phyloP scores from a whole-genome alignment of 2,888 invertebrate genomes.

The Synanthedon tipuliformis region DNA sequence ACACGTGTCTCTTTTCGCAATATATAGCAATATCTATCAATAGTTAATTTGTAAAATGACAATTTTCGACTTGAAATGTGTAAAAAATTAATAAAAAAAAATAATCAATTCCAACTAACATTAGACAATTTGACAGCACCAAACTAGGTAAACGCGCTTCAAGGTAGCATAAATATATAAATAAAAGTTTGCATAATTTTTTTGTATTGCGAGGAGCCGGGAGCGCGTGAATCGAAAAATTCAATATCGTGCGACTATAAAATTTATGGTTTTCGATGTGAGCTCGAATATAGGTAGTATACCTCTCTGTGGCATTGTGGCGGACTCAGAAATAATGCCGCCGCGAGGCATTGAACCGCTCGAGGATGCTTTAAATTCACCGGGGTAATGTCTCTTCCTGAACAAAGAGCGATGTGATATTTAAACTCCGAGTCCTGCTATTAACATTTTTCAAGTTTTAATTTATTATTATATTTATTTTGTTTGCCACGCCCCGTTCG shows the following conservation, averaged over 20 bases:
- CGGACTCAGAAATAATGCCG: slow-evolving; percentile 37
- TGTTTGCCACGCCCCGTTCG: background rate
- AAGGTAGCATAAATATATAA: slow-evolving; percentile 25
- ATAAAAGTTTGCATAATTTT: slow-evolving; percentile 23
- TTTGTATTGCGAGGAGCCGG: slow-evolving; percentile 24
- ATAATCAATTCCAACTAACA: no score
- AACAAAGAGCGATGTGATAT: slow-evolving; percentile 22
- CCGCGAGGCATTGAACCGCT: slow-evolving; percentile 31
- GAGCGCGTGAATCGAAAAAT: slow-evolving; percentile 42
- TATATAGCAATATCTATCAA: background rate
- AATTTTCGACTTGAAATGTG: background rate
- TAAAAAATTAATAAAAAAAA: no score
- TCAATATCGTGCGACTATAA: slow-evolving; percentile 50
- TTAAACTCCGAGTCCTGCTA: slow-evolving; percentile 14
- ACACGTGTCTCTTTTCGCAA: background rate
- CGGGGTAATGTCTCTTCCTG: slow-evolving; percentile 30
- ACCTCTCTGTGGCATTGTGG: slow-evolving; percentile 26
- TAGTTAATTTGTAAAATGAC: background rate
- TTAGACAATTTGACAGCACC: background rate
- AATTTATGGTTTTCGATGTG: slow-evolving; percentile 47
- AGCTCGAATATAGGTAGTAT: slow-evolving; percentile 7
- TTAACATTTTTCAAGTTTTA: slow-evolving; percentile 10
- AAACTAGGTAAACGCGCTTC: slow-evolving; percentile 13
- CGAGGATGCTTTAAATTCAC: slow-evolving; percentile 43
- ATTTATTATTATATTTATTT: background rate